Conservation (phyloP, 2,888 invertebrate species). For the Ptychoptera contaminata region DNA sequence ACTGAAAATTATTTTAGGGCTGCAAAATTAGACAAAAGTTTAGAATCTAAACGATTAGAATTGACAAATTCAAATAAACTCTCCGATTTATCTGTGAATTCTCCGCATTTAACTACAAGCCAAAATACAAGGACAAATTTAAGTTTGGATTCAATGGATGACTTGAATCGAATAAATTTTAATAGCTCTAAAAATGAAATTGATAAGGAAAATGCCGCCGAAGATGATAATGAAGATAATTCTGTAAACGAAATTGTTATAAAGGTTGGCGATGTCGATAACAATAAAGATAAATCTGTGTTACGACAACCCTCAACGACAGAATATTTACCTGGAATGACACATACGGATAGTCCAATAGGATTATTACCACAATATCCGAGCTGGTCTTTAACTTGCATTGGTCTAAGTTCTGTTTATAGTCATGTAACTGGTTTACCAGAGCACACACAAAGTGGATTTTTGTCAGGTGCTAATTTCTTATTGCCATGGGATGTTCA, state of each 20-base stretch:
- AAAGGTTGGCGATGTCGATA: constrained; percentile 16
- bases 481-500: constrained; percentile 88
- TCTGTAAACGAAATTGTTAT: constrained; percentile 23
- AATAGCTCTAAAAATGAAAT: constrained; percentile 11
- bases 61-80: too few relatives aligned
- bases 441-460: constrained; percentile 75
- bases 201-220: neutral
- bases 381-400: constrained; percentile 79
- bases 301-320: constrained; percentile 64
- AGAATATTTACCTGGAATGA: constrained; percentile 83
- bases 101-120: constrained; percentile 15
- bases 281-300: constrained; percentile 36
- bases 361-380: constrained; percentile 71
- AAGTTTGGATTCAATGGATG: constrained; percentile 16
- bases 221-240: constrained; percentile 8
- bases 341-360: constrained; percentile 61
- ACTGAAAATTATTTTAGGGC: constrained; percentile 1
- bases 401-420: constrained; percentile 82
- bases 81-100: constrained; percentile 3
- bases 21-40: constrained; percentile 2
- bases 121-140: constrained; percentile 17
- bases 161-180: constrained; percentile 15
- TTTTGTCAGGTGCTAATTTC: constrained; percentile 77
- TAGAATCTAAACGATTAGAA: too few relatives aligned
- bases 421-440: constrained; percentile 73